Evolutionary conservation across 2,888 invertebrate species (phyloP).

Genomic region (Dryocosmus kuriphilus): DNA sequence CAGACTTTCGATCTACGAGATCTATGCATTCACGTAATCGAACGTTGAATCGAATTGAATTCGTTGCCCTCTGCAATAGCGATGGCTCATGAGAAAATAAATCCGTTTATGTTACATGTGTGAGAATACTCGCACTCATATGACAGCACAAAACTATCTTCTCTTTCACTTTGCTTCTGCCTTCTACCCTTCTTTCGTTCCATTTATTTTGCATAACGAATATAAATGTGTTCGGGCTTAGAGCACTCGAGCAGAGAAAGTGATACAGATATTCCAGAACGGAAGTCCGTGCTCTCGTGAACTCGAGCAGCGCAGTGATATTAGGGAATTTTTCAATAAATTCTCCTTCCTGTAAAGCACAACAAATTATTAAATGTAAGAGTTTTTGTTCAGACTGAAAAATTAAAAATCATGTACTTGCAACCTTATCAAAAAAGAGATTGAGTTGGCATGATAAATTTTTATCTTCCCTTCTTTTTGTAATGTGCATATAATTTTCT

Average conservation of each 20-base stretch:
- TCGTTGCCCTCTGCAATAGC: conserved; percentile 19
- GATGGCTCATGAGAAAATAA: conserved; percentile 37
- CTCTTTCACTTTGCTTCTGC: conserved; percentile 16
- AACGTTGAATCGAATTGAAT: conserved; percentile 46
- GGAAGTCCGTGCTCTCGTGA: conserved; percentile 51
- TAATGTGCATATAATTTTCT: background rate
- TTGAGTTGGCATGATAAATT: background rate
- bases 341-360: background rate
- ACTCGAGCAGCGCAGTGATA: conserved; percentile 10
- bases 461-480: background rate
- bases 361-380: too few species aligned
- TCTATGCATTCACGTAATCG: conserved; percentile 49
- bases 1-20: conserved; percentile 34
- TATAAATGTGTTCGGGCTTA: conserved; percentile 45
- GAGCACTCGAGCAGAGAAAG: conserved; percentile 51
- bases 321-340: conserved; percentile 8
- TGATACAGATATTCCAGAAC: conserved; percentile 51
- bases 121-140: conserved; percentile 4
- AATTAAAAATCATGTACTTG: background rate
- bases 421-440: background rate
- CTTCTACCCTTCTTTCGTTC: conserved; percentile 30
- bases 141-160: conserved; percentile 37
- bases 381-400: background rate
- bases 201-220: conserved; percentile 53
- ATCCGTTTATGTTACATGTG: conserved; percentile 3